Evolutionary conservation across 2,888 invertebrate species (phyloP).

Genomic region (Galeruca laticollis): DNA sequence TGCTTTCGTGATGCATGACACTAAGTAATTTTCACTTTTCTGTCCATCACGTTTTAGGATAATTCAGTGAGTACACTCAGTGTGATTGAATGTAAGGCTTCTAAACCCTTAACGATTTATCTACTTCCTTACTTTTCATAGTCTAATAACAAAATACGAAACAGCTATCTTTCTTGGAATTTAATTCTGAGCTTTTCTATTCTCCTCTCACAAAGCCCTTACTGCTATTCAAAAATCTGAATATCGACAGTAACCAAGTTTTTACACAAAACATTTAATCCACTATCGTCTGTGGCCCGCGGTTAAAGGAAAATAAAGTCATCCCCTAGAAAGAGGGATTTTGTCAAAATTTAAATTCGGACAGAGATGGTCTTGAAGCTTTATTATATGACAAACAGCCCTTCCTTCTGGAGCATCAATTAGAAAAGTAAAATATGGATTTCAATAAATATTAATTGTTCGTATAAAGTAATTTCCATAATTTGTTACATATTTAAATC

Average conservation of each 20-base stretch:
- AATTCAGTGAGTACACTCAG: no score
- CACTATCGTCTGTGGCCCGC: slow-evolving; percentile 34
- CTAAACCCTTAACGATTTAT: not conserved
- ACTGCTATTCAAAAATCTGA: slow-evolving; percentile 26
- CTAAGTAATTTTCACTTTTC: no score
- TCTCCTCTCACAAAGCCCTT: slow-evolving; percentile 20
- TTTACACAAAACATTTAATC: slow-evolving; percentile 38
- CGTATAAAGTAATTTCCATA: not conserved
- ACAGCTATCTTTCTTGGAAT: slow-evolving; percentile 9
- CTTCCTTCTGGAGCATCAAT: not conserved
- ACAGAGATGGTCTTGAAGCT: slow-evolving; percentile 13
- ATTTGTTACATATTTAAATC: no score
- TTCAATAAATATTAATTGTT: not conserved
- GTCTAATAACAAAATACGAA: slow-evolving; percentile 14
- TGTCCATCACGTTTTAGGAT: no score
- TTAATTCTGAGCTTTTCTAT: slow-evolving; percentile 11
- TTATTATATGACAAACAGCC: not conserved
- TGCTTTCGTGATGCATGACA: no score
- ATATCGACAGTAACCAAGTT: slow-evolving; percentile 36
- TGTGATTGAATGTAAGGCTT: not conserved
- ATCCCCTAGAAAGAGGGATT: slow-evolving; percentile 12
- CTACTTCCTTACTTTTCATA: not conserved
- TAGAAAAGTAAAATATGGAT: not conserved
- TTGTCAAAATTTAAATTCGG: slow-evolving; percentile 4
- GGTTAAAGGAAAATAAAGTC: slow-evolving; percentile 33